These are phyloP conservation scores for Limnephilus auricula DNA, from an alignment of 2,888 invertebrate genomes.

Conservation along the genomic window DNA sequence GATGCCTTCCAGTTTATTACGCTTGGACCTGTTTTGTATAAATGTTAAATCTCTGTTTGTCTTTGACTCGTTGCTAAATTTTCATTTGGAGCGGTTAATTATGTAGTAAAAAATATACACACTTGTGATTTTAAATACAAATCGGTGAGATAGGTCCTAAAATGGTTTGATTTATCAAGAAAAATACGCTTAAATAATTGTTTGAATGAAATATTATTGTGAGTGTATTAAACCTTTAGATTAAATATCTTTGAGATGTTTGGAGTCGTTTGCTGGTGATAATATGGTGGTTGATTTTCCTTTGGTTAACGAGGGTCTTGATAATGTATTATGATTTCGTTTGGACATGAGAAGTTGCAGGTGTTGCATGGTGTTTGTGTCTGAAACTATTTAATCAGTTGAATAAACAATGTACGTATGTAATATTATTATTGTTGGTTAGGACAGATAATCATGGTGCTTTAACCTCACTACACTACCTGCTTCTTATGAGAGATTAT, in stretches of 20 bases:
- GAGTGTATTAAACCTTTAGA: background rate
- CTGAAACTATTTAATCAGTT: background rate
- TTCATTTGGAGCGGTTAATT: background rate
- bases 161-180: background rate
- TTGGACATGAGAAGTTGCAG: background rate
- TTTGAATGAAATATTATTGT: background rate
- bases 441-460: background rate
- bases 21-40: background rate
- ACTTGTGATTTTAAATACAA: background rate
- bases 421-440: background rate
- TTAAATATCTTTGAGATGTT: background rate
- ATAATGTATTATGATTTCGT: background rate
- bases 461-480: background rate
- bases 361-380: background rate
- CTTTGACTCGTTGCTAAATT: background rate
- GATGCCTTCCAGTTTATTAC: background rate
- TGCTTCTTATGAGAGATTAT: background rate
- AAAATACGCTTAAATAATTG: constrained; percentile 2
- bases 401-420: background rate
- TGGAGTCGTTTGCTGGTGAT: background rate
- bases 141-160: background rate
- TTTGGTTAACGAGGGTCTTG: background rate
- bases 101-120: background rate
- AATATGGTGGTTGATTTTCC: background rate
- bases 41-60: background rate